phyloP scores from a whole-genome alignment of 2,888 invertebrate genomes.

The Hemaris fuciformis region DNA sequence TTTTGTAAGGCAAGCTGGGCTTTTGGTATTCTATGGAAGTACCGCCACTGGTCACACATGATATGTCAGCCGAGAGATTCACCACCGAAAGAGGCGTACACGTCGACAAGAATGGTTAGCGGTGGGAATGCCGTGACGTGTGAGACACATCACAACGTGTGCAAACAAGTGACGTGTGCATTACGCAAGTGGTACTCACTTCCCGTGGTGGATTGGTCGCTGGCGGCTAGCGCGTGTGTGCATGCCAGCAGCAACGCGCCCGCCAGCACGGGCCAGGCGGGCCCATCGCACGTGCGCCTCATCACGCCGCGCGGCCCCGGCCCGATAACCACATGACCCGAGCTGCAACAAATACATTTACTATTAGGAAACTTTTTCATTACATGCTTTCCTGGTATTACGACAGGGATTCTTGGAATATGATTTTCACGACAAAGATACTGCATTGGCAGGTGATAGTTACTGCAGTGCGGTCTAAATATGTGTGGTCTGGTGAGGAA shows the following conservation, averaged over 20 bases:
- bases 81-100: background rate
- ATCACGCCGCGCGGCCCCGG: slow-evolving; percentile 59
- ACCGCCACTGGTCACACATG: background rate
- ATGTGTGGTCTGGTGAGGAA: too few species aligned
- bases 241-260: slow-evolving; percentile 58
- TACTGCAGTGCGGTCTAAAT: too few species aligned
- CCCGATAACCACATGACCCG: slow-evolving; percentile 62
- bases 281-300: slow-evolving; percentile 55
- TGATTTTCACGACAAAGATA: too few species aligned
- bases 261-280: slow-evolving; percentile 58
- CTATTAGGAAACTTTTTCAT: too few species aligned
- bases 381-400: too few species aligned
- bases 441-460: too few species aligned
- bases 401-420: background rate
- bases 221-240: slow-evolving; percentile 45
- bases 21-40: too few species aligned
- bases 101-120: background rate
- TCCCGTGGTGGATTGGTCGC: slow-evolving; percentile 47
- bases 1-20: too few species aligned
- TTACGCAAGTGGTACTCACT: slow-evolving; percentile 41
- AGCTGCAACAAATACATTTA: slow-evolving; percentile 51
- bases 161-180: background rate
- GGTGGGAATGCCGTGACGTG: background rate
- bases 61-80: background rate
- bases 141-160: background rate